Base-by-base conservation (phyloP, 2,888 invertebrate genomes). In the Pollenia amentaria region DNA sequence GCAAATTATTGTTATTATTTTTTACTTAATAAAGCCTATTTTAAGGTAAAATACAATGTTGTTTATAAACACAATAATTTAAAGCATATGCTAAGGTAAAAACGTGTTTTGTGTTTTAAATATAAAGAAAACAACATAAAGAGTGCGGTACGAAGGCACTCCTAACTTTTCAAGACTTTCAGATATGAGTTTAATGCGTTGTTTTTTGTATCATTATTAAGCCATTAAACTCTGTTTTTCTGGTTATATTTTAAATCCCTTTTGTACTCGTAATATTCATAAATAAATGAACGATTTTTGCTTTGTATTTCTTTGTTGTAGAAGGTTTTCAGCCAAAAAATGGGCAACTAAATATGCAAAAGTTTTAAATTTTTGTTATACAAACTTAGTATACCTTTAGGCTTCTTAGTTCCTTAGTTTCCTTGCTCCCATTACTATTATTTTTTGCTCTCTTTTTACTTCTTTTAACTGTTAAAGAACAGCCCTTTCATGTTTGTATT, bases 331-430 rank as follows among this genome's bases (percentile, higher is more conserved):
- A 10, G 38, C 12, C 62, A 8, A 16, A 84, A 79, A 72, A 38
- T 76, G 72, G 53, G 85, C 67, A 78, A 57, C 70, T 44, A 18
- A 48, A 73, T 78, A 87, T 80, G 83, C 79, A 86, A 79, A 75
- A 75, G 40, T 55, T 51, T 67, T 76, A 38, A 29, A 76, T 73
- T n/a, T 42, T 70, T 57, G 44, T 6, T 40, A 18, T 46, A 46
- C 53, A 64, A 78, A 65, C 62, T 65, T 29, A 73, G 57, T 40
- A 29, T 67, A 48, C 62, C 40, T 62, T 77, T 65, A 85, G 83
- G 72, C 70, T 72, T 46, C 16, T 60, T 55, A 67, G 38, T 42
- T 62, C 69, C 76, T 18, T 11, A 62, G 14, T 29, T 29, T 29
- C 29, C 12, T 11, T 62, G 10, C 16, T 57, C 2, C 48, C 21